phyloP scores from a whole-genome alignment of 2,888 invertebrate species.

The Drosophila barbarae region DNA sequence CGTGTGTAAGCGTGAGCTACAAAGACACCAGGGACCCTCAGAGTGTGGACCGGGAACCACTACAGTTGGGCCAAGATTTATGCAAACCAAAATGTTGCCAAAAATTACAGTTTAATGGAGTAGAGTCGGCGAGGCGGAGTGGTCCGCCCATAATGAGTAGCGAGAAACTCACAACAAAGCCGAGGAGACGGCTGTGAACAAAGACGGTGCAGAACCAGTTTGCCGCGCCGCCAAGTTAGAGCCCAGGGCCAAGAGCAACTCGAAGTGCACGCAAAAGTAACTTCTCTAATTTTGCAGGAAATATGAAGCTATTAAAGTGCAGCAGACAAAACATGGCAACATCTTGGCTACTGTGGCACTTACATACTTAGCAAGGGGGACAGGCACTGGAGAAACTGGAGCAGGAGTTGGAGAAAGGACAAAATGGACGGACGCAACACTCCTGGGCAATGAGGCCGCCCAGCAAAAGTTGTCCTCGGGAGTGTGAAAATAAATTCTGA shows the following conservation, averaged over 20 bases:
- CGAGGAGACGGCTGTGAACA: conserved; percentile 29
- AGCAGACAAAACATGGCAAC: conserved; percentile 66
- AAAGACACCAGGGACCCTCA: conserved; percentile 51
- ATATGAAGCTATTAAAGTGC: conserved; percentile 78
- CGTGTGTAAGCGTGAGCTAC: conserved; percentile 58
- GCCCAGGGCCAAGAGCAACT: conserved; percentile 35
- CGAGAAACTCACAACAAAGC: conserved; percentile 59
- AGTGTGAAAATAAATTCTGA: conserved; percentile 77
- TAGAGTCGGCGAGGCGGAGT: conserved; percentile 48
- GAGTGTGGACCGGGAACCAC: conserved; percentile 38
- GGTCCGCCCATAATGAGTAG: conserved; percentile 71
- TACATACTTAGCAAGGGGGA: conserved; percentile 21
- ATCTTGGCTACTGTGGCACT: conserved; percentile 72
- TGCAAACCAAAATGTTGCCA: conserved; percentile 75
- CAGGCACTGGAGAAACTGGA: neutral
- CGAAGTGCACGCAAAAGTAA: conserved; percentile 65
- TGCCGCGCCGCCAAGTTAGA: conserved; percentile 4
- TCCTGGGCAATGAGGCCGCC: conserved; percentile 59
- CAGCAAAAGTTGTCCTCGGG: conserved; percentile 47
- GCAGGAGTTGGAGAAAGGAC: conserved; percentile 1
- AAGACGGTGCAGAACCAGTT: conserved; percentile 34
- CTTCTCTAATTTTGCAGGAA: conserved; percentile 77
- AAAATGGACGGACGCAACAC: conserved; percentile 10
- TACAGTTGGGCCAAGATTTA: conserved; percentile 65
- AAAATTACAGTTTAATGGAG: conserved; percentile 78